Conservation (phyloP, 2,888 invertebrate species). For the Ypsolopha scabrella region DNA sequence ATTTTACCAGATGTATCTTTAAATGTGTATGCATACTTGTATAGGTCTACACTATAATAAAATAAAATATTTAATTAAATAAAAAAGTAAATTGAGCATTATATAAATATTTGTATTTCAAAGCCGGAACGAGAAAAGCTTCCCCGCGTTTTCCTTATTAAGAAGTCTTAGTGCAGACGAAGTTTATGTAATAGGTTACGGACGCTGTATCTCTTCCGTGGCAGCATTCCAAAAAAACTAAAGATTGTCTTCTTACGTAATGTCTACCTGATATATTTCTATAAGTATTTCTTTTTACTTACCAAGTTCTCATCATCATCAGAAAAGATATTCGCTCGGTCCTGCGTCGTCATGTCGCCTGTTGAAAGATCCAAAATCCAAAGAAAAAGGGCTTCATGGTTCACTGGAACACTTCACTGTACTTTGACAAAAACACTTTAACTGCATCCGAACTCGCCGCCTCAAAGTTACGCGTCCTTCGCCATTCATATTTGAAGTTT, state of each 20-base stretch:
- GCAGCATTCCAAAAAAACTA: conserved; percentile 1
- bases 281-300: conserved; percentile 15
- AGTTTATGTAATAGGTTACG: neutral
- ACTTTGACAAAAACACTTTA: conserved; percentile 40
- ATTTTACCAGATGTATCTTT: too few relatives aligned
- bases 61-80: too few relatives aligned
- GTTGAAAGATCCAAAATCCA: conserved; percentile 27
- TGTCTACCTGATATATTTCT: neutral
- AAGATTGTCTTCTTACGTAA: neutral
- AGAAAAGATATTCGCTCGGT: conserved; percentile 52
- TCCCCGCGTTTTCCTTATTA: too few relatives aligned
- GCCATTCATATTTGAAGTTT: conserved; percentile 6
- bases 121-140: too few relatives aligned
- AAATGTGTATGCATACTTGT: too few relatives aligned
- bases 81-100: too few relatives aligned
- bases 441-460: conserved; percentile 51
- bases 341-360: conserved; percentile 54
- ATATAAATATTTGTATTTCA: too few relatives aligned
- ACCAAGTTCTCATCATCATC: conserved; percentile 64
- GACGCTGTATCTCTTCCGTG: neutral
- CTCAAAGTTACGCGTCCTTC: conserved; percentile 9
- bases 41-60: too few relatives aligned
- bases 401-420: conserved; percentile 41
- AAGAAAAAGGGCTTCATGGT: conserved; percentile 41
- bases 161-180: neutral